Conservation (phyloP, 2,797 vertebrate species). For the Xenops minutus region DNA sequence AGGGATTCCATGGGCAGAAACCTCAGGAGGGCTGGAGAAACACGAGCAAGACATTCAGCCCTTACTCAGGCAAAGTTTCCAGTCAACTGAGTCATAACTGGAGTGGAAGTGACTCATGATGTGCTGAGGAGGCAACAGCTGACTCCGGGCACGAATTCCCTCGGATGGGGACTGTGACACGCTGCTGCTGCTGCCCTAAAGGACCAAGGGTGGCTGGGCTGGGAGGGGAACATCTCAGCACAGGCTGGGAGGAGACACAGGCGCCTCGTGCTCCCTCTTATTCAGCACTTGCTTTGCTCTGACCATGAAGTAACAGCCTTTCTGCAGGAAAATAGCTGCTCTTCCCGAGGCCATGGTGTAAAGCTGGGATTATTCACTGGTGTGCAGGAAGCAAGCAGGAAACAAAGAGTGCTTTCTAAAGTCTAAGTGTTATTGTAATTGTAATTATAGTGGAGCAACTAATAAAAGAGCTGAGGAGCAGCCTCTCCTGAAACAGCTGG, state of each 20-base stretch:
- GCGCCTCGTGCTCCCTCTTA: fast-evolving
- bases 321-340: background rate
- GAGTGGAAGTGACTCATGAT: background rate
- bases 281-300: background rate
- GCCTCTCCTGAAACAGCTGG: background rate
- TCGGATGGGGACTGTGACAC: background rate
- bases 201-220: fast-evolving
- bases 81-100: background rate
- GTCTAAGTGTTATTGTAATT: background rate
- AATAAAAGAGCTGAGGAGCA: background rate
- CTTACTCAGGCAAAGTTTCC: background rate
- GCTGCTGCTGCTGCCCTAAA: background rate
- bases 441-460: background rate
- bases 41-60: background rate
- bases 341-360: background rate
- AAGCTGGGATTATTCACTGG: background rate
- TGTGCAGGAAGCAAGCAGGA: background rate
- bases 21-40: background rate
- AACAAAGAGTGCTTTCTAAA: background rate
- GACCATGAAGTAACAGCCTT: background rate
- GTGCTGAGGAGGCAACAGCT: background rate
- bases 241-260: background rate
- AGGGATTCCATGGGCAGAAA: fast-evolving
- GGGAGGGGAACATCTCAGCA: background rate
- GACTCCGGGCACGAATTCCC: background rate